phyloP scores from a whole-genome alignment of 2,797 vertebrate species.

The Helostoma temminkii region DNA sequence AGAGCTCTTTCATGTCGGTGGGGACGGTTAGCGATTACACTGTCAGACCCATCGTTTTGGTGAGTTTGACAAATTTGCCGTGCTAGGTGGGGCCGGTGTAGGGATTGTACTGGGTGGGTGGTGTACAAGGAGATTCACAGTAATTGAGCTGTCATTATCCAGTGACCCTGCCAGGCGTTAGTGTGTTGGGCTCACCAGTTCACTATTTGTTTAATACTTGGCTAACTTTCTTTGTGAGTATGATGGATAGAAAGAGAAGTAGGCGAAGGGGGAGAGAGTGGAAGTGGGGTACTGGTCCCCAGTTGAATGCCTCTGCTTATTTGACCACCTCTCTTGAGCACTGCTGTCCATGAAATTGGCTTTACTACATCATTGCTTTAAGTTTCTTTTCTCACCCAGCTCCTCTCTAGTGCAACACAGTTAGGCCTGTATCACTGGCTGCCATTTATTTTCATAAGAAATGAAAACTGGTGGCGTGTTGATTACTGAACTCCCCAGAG shows the following conservation, averaged over 20 bases:
- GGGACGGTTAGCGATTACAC: constrained; percentile 84
- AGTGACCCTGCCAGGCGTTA: constrained; percentile 78
- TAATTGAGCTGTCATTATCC: constrained; percentile 90
- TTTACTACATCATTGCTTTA: constrained; percentile 91
- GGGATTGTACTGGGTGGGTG: constrained; percentile 57
- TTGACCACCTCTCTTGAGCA: constrained; percentile 89
- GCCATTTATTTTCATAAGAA: constrained; percentile 98
- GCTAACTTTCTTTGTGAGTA: constrained; percentile 82
- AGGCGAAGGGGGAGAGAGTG: constrained; percentile 46
- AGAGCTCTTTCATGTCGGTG: constrained; percentile 82
- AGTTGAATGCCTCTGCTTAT: constrained; percentile 90
- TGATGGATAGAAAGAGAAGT: constrained; percentile 68
- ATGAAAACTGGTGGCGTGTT: constrained; percentile 92
- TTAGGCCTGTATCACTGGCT: constrained; percentile 91
- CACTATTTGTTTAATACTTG: constrained; percentile 90
- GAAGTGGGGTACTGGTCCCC: constrained; percentile 71
- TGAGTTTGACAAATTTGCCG: constrained; percentile 80
- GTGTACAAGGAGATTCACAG: constrained; percentile 78
- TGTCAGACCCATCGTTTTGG: constrained; percentile 81
- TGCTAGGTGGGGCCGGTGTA: constrained; percentile 62
- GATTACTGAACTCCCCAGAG: constrained; percentile 89
- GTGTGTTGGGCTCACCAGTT: constrained; percentile 57
- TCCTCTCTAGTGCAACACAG: constrained; percentile 90
- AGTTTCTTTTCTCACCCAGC: constrained; percentile 80
- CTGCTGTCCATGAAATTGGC: constrained; percentile 93